Evolutionary conservation across 30 jellyfish, hydroid and myxozoan species (phyloP).

Genomic region (Haliclystus octoradiatus): DNA sequence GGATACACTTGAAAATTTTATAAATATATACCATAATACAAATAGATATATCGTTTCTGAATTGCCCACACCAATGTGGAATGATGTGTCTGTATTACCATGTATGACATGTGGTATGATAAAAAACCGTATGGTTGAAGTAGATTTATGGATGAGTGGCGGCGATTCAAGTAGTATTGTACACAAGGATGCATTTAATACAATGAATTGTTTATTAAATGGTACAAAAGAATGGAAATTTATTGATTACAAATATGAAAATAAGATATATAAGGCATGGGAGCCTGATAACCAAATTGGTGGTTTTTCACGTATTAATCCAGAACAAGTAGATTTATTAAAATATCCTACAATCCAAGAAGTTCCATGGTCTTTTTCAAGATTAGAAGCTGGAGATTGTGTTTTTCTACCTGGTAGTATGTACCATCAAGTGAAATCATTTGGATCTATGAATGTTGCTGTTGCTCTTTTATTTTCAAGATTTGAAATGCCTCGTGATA

Average conservation of each 20-base stretch:
- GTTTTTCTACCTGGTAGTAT: conserved; percentile 64
- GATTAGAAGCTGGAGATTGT: conserved; percentile 69
- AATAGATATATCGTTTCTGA: conserved; percentile 72
- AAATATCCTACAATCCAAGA: conserved; percentile 32
- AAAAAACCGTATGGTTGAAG: conserved; percentile 34
- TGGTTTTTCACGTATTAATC: conserved; percentile 60
- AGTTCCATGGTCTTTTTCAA: conserved; percentile 61
- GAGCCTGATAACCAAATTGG: conserved; percentile 18
- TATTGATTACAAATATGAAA: conserved; percentile 41
- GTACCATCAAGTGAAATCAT: conserved; percentile 82
- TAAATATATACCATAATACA: conserved; percentile 1
- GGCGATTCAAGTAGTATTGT: conserved; percentile 55
- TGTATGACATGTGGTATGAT: conserved; percentile 59
- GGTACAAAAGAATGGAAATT: conserved; percentile 81
- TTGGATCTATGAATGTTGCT: conserved; percentile 53
- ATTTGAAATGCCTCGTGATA: conserved; percentile 10
- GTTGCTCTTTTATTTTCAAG: conserved; percentile 55
- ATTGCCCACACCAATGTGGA: conserved; percentile 69
- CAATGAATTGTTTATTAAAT: conserved; percentile 54
- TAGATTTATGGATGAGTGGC: conserved; percentile 88
- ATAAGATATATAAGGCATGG: conserved; percentile 23
- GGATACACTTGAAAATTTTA: background rate
- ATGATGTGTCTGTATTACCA: conserved; percentile 44
- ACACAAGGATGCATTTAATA: conserved; percentile 83
- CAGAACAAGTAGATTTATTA: conserved; percentile 41